phyloP scores from a whole-genome alignment of 1,140 invertebrate genomes.

The Drosophila sucinea region DNA sequence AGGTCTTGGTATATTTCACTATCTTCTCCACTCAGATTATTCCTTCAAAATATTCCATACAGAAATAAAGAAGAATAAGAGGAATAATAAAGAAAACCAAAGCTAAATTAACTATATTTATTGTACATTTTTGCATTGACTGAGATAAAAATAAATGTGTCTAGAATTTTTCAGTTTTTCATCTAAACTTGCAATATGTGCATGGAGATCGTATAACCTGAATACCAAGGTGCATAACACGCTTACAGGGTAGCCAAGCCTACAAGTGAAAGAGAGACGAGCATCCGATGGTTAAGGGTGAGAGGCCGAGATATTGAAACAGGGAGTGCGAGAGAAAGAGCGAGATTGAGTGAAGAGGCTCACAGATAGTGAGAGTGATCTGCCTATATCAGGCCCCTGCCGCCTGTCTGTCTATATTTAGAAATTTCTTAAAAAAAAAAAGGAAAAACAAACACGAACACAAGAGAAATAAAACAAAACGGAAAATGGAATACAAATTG shows the following conservation, averaged over 20 bases:
- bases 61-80: not conserved
- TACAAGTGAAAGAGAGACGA: not conserved
- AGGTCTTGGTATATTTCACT: not conserved
- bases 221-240: not conserved
- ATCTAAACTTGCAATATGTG: no score
- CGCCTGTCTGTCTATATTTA: conserved; percentile 48
- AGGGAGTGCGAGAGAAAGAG: conserved; percentile 8
- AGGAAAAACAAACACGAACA: not conserved
- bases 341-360: conserved; percentile 16
- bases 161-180: no score
- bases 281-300: conserved; percentile 1
- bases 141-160: not conserved
- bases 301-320: not conserved
- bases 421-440: conserved; percentile 43
- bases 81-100: not conserved
- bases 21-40: not conserved
- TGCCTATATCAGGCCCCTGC: conserved; percentile 58
- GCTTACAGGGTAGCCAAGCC: not conserved
- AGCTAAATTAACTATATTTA: not conserved
- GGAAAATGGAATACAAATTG: conserved; percentile 2
- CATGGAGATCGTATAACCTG: not conserved
- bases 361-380: conserved; percentile 65
- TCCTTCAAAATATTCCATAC: conserved; percentile 14
- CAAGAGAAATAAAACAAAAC: conserved; percentile 1
- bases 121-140: no score